Percentiles rank a stretch among this genome's conserved stretches.
phyloP scores from a whole-genome alignment of 2,797 vertebrate species.

The Morelia viridis region DNA sequence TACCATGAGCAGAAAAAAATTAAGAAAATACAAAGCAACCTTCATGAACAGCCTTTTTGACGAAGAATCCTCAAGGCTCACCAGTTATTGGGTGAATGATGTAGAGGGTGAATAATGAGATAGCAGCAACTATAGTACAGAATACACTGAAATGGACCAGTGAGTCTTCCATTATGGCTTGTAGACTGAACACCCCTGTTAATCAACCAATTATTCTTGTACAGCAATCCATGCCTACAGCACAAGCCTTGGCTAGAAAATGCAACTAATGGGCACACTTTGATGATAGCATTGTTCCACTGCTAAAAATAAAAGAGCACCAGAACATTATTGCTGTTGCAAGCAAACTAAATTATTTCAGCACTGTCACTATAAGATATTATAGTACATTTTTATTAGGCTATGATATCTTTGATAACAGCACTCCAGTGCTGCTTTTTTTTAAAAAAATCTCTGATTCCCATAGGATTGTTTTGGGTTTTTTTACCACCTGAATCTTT shows the following conservation, averaged over 20 bases:
- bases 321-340: constrained; percentile 11
- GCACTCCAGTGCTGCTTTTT: neutral
- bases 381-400: constrained; percentile 38
- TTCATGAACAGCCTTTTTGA: neutral
- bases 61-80: neutral
- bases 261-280: neutral
- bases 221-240: neutral
- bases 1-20: neutral
- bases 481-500: neutral
- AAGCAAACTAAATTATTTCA: constrained; percentile 30
- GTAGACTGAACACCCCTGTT: neutral
- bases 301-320: neutral
- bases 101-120: neutral
- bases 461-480: neutral
- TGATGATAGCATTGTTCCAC: neutral
- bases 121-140: neutral
- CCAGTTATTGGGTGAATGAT: neutral
- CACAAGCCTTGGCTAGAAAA: neutral
- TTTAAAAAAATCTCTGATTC: neutral
- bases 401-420: constrained; percentile 21
- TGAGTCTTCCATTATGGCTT: neutral
- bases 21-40: neutral
- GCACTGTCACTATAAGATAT: constrained; percentile 19
- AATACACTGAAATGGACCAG: neutral
- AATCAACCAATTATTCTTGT: neutral